These are phyloP conservation scores for Pelodytes ibericus DNA, from an alignment of 2,797 vertebrate species.

Conservation along the genomic window DNA sequence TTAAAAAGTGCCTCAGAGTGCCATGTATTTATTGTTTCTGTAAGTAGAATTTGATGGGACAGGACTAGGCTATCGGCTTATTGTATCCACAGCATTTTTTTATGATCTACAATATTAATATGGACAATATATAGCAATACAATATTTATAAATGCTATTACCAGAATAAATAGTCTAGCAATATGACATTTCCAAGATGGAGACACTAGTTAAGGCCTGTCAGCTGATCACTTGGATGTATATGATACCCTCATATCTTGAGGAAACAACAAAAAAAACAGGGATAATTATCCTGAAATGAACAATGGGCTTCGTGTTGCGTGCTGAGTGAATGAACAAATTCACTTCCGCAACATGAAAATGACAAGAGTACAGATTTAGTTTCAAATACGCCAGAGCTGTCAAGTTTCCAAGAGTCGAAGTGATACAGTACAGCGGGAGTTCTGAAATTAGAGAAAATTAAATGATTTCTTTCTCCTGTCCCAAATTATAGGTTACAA, in stretches of 20 bases:
- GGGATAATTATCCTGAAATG: conserved; percentile 7
- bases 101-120: too few relatives aligned
- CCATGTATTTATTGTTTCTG: too few relatives aligned
- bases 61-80: too few relatives aligned
- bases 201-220: background rate
- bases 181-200: too few relatives aligned
- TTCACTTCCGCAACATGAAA: conserved; percentile 19
- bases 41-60: too few relatives aligned
- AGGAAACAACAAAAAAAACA: background rate
- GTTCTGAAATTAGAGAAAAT: conserved; percentile 18
- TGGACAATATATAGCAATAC: too few relatives aligned
- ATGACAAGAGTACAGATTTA: conserved; percentile 16
- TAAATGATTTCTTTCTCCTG: conserved; percentile 3
- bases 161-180: too few relatives aligned
- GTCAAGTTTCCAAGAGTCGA: background rate
- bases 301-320: conserved; percentile 1
- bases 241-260: conserved; percentile 1
- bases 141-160: too few relatives aligned
- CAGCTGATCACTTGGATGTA: background rate
- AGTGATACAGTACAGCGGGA: conserved; percentile 6
- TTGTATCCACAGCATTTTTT: too few relatives aligned
- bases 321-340: conserved; percentile 21
- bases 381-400: background rate
- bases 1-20: too few relatives aligned
- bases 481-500: conserved; percentile 1